Evolutionary conservation across 2,113 vertebrate genomes (phyloP), one percentile per base, ranked within the genome.

Genomic region (Gadus macrocephalus): DNA sequence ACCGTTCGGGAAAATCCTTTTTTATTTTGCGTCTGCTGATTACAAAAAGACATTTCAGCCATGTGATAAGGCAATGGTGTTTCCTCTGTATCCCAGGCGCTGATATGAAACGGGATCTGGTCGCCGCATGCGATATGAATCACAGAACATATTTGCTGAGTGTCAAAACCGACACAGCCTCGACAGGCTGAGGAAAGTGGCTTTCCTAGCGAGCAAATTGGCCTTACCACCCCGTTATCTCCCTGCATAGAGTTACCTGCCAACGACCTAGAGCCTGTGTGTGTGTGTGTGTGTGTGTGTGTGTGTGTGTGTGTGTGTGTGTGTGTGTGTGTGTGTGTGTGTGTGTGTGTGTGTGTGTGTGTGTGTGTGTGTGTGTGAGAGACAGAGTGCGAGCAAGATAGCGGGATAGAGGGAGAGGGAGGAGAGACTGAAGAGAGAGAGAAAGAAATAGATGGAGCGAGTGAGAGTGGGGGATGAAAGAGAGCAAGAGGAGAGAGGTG

Each of bases 121-220:
- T 1, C 55, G 15, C 5, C 64, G 35, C 64, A 35, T 62, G 58
- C 76, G 74, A 79, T 75, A 71, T 20, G 72, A 66, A 78, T 67
- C 53, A 15, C 35, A 17, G 27, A 53, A 69, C 62, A 60, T 62
- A 67, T 74, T 73, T 73, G 72, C 79, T 82, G 79, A 80, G 73
- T 60, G 72, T 76, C 77, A 72, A 77, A 81, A 81, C 28, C 9
- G 62, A 76, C 75, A 71, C 76, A 17, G 25, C 73, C 71, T 70
- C 1, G 71, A 81, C 76, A 81, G 74, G 64, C 62, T 68, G 31
- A 73, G 76, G 69, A 74, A 49, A 85, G 79, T 61, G 62, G 25
- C 62, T 67, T 73, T 68, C 73, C 78, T 69, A 42, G 49, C 67
- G 75, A 73, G 69, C 69, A 66, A 77, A 75, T 35, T 14, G 2